Conservation (phyloP, 2,797 vertebrate species). For the Crypturellus tataupa region DNA sequence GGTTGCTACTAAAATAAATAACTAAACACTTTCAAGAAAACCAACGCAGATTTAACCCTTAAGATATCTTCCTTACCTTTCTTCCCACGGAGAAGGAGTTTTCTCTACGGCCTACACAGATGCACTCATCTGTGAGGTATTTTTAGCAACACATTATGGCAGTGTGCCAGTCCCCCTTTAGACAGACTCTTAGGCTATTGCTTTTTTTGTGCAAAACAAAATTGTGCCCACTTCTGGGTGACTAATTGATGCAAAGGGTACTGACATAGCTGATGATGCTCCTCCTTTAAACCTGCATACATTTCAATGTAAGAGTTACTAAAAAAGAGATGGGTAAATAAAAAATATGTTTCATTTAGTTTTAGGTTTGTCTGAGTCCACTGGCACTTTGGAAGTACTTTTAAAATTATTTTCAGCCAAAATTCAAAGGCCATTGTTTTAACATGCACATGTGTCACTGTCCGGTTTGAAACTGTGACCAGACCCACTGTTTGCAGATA, state of each 20-base stretch:
- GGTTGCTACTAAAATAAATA: neutral
- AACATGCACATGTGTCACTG: neutral
- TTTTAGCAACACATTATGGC: neutral
- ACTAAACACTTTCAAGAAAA: neutral
- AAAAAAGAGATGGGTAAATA: neutral
- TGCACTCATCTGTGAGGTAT: neutral
- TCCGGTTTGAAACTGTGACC: neutral
- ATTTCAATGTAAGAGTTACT: neutral
- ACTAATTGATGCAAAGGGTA: slow-evolving; percentile 57
- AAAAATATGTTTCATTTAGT: neutral
- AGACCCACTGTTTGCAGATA: neutral
- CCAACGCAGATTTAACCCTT: neutral
- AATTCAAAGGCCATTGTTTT: neutral
- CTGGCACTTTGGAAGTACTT: neutral
- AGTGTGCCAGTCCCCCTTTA: neutral
- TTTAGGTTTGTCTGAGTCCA: neutral
- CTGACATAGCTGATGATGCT: slow-evolving; percentile 15
- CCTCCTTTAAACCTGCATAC: slow-evolving; percentile 27
- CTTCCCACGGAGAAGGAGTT: neutral
- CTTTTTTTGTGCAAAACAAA: slow-evolving; percentile 28
- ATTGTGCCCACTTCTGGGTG: slow-evolving; percentile 26
- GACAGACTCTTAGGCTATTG: slow-evolving; percentile 21
- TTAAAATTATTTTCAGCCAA: neutral
- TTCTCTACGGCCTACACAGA: neutral
- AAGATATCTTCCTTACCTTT: neutral